Evolutionary conservation across 1,140 invertebrate genomes (phyloP), one percentile per base, ranked within the genome.

Genomic region (Sipha flava): DNA sequence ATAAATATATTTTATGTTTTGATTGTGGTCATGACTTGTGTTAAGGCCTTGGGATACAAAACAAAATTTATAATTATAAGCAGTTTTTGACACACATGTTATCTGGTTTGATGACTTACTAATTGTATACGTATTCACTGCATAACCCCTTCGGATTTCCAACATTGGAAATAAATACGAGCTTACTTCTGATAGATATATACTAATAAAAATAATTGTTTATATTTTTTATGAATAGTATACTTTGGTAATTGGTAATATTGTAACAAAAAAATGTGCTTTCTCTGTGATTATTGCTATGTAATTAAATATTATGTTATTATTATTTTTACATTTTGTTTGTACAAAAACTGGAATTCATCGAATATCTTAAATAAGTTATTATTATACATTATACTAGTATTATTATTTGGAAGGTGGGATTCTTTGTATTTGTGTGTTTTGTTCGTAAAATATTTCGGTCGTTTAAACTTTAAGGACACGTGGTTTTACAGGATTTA

Each of bases 81-180:
- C 18, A 40, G 59, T 57, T 79, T 79, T 64, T 79, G 31, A 75
- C 72, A 66, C 64, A 66, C 64, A 66, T 66, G 64, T 6, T n/a
- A 43, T 66, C 64, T 16, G 64, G 64, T 66, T 66, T 66, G 37
- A 66, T 43, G 43, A 66, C 64, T 14, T 43, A 43, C 64, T 37
- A 66, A 66, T 66, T 43, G 43, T 23, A 66, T 66, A 66, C 64
- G 4, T n/a, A 37, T 43, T 66, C 21, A 64, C 1, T 16, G n/a
- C 16, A 40, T 66, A 40, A 40, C 34, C 40, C 34, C 34, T 66
- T 66, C 21, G 21, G 34, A 66, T 66, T 66, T 66, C 64, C 37
- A 66, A 66, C 43, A 66, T 66, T 66, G 64, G 64, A 66, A 66
- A 66, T 14, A 6, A 26, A 66, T 43, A 12, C 34, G 21, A 66